Percentiles rank a stretch among this genome's conserved stretches.
These are phyloP conservation scores for Clistopyga incitator DNA, from an alignment of 2,888 invertebrate genomes.

Conservation along the genomic window DNA sequence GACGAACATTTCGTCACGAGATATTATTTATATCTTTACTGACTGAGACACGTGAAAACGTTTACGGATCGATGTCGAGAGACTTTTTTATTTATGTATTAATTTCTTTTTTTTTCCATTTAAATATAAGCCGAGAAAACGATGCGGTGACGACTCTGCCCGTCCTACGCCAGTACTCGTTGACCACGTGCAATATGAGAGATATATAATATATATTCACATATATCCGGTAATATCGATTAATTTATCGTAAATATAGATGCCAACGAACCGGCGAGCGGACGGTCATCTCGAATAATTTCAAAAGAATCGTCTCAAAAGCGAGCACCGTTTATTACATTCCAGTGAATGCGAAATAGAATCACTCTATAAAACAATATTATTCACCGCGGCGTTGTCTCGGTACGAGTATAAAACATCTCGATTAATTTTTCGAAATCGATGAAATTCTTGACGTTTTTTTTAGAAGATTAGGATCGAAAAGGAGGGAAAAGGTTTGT, in stretches of 20 bases:
- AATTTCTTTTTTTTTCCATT: slow-evolving; percentile 15
- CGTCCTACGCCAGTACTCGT: slow-evolving; percentile 10
- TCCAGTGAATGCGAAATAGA: slow-evolving; percentile 4
- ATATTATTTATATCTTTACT: slow-evolving; percentile 36
- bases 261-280: slow-evolving; percentile 20
- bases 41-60: slow-evolving; percentile 37
- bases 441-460: slow-evolving; percentile 36
- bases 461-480: slow-evolving; percentile 36
- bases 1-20: slow-evolving; percentile 33
- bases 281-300: slow-evolving; percentile 17
- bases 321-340: slow-evolving; percentile 19
- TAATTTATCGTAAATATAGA: slow-evolving; percentile 31
- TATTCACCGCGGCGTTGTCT: slow-evolving; percentile 33
- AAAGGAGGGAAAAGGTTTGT: slow-evolving; percentile 65
- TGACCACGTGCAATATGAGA: slow-evolving; percentile 13
- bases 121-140: slow-evolving; percentile 47
- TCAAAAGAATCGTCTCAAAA: slow-evolving; percentile 18
- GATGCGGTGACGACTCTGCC: slow-evolving; percentile 24
- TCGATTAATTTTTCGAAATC: slow-evolving; percentile 38
- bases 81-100: slow-evolving; percentile 16
- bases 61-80: slow-evolving; percentile 44
- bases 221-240: slow-evolving; percentile 35
- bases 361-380: not conserved
- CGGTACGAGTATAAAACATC: slow-evolving; percentile 42
- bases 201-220: slow-evolving; percentile 41